These are phyloP conservation scores for Cacoxenus indagator DNA, from an alignment of 2,888 invertebrate genomes.

Conservation along the genomic window DNA sequence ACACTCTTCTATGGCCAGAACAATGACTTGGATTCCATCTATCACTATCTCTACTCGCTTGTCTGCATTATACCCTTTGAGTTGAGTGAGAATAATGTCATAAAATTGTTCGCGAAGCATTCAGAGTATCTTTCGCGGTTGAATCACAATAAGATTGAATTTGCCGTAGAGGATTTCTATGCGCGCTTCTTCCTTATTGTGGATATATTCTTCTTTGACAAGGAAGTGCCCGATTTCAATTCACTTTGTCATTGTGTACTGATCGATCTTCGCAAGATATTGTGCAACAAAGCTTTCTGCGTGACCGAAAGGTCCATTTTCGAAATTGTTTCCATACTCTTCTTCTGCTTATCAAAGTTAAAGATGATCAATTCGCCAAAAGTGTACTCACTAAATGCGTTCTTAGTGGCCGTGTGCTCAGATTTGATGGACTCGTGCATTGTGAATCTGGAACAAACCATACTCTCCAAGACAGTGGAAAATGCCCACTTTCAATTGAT, in stretches of 20 bases:
- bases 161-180: constrained; percentile 72
- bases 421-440: constrained; percentile 72
- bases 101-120: constrained; percentile 80
- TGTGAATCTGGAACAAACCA: constrained; percentile 70
- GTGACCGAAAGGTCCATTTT: constrained; percentile 78
- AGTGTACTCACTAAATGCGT: constrained; percentile 86
- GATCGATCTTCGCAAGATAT: constrained; percentile 81
- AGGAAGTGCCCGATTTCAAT: constrained; percentile 76
- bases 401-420: constrained; percentile 83
- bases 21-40: constrained; percentile 88
- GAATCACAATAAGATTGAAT: constrained; percentile 70
- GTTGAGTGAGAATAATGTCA: constrained; percentile 89
- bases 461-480: constrained; percentile 64
- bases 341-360: constrained; percentile 85
- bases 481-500: constrained; percentile 66
- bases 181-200: constrained; percentile 72
- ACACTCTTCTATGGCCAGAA: constrained; percentile 86
- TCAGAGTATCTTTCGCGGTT: constrained; percentile 75
- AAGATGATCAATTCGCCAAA: constrained; percentile 82
- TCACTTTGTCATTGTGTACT: constrained; percentile 79
- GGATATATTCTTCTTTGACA: constrained; percentile 72
- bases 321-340: constrained; percentile 85
- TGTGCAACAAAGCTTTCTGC: constrained; percentile 76
- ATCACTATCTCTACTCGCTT: constrained; percentile 89
- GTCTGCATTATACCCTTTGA: constrained; percentile 86